phyloP scores from a whole-genome alignment of 1,140 invertebrate genomes.

The Phenacoccus solenopsis region DNA sequence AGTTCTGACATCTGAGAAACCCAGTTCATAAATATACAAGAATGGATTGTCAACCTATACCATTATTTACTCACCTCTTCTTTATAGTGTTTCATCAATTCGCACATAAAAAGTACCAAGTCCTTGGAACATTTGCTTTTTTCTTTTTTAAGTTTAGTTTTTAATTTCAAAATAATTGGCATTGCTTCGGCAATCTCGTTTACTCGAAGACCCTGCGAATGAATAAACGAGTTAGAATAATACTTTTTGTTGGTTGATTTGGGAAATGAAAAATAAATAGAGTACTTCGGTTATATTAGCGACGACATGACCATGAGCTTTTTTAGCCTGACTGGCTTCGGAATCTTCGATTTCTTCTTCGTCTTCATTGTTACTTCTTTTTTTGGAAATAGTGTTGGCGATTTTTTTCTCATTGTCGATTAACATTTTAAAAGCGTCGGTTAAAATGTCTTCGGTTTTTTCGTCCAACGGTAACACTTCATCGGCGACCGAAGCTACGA shows the following conservation, averaged over 20 bases:
- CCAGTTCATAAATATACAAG: not conserved
- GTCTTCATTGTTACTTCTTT: not conserved
- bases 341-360: slow-evolving; percentile 3
- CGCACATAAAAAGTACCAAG: slow-evolving; percentile 35
- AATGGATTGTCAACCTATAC: not conserved
- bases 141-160: slow-evolving; percentile 34
- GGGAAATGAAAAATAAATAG: not conserved
- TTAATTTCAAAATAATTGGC: slow-evolving; percentile 42
- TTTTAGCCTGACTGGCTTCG: not conserved
- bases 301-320: not conserved
- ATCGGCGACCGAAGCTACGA: not conserved
- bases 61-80: slow-evolving; percentile 32
- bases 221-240: not conserved
- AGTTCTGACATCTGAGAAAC: not conserved
- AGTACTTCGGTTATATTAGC: not conserved
- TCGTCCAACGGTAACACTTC: not conserved
- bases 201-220: not conserved
- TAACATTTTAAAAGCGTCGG: not conserved
- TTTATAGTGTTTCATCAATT: slow-evolving; percentile 42
- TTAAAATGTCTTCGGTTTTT: not conserved
- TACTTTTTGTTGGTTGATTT: not conserved
- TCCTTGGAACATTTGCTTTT: slow-evolving; percentile 34
- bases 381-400: not conserved
- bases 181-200: slow-evolving; percentile 39
- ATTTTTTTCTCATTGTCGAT: slow-evolving; percentile 7